phyloP scores from a whole-genome alignment of 2,888 invertebrate species.

The Onthophagus sagittarius region DNA sequence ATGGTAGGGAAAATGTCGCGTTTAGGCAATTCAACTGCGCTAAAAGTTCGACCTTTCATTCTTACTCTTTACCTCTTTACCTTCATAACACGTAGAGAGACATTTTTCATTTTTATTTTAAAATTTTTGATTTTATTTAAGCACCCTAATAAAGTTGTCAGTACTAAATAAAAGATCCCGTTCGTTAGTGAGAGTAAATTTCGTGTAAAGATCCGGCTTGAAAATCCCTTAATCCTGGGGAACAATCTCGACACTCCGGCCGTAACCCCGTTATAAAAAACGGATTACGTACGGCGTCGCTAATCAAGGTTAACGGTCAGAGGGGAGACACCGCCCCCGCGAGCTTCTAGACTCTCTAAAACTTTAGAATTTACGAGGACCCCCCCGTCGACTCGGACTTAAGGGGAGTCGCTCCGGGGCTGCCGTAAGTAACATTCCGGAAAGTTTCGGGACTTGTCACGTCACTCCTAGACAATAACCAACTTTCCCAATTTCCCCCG shows the following conservation, averaged over 20 bases:
- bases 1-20: not conserved
- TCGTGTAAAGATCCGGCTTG: not conserved
- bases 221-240: not conserved
- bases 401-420: not conserved
- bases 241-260: not conserved
- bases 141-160: not conserved
- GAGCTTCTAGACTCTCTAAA: not conserved
- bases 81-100: not conserved
- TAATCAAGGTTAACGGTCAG: not conserved
- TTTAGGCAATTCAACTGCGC: not conserved
- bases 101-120: not conserved
- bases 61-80: not conserved
- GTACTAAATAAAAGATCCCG: not conserved
- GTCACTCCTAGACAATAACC: conserved; percentile 24
- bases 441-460: conserved; percentile 23
- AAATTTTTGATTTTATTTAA: no score
- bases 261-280: not conserved
- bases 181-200: not conserved
- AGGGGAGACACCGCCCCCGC: not conserved
- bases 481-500: conserved; percentile 24
- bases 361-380: not conserved
- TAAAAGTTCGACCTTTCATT: not conserved
- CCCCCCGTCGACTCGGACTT: not conserved
- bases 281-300: not conserved
- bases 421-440: conserved; percentile 15